Evolutionary conservation across 53 echinoderm and acorn worm species (phyloP), one percentile per base, ranked within the genome.

Genomic region (Arbacia lixula): DNA sequence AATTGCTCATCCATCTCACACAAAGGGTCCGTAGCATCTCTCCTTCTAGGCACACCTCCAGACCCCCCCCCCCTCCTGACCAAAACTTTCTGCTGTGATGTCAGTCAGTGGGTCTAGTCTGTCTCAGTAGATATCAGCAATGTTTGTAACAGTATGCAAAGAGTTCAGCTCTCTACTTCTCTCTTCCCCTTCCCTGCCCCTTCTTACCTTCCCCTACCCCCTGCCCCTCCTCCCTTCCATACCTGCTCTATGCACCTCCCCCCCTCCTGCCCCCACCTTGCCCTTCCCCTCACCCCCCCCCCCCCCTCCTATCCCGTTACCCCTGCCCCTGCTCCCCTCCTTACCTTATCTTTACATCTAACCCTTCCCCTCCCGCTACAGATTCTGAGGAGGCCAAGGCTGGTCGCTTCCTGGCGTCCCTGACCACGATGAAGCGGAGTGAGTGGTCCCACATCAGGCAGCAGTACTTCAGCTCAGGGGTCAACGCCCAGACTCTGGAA

Each of bases 401-500:
- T 1, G 68, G 85, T 9, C 56, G 26, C 20, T 72, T 68, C 19
- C 74, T 91, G 17, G 86, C 86, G 11, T 80, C 91, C 1, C 71
- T 94, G 30, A 94, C 94, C 2, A 73, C 84, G 4, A 71, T 89
- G 65, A 89, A 94, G 22, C 55, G 94, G 12, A 76, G 84, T 25
- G 94, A 91, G 68, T 94, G 94, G 94, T 86, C 72, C 20, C 41
- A 71, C 12, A 86, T 86, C 21, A 88, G 91, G 22, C 77, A 73
- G 34, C 75, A 89, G 66, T 87, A 86, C 83, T 73, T 94, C 19
- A 62, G 71, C 2, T 72, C 86, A 0, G 94, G 94, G 0, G 84
- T 91, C 72, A 94, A 94, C 74, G 65, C 83, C 29, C 88, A 89
- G 60, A 83, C 94, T 2, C 29, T 94, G 66, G 91, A 88, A 3